phyloP scores from a whole-genome alignment of 2,888 invertebrate species.

The Sarcophaga subvicina region DNA sequence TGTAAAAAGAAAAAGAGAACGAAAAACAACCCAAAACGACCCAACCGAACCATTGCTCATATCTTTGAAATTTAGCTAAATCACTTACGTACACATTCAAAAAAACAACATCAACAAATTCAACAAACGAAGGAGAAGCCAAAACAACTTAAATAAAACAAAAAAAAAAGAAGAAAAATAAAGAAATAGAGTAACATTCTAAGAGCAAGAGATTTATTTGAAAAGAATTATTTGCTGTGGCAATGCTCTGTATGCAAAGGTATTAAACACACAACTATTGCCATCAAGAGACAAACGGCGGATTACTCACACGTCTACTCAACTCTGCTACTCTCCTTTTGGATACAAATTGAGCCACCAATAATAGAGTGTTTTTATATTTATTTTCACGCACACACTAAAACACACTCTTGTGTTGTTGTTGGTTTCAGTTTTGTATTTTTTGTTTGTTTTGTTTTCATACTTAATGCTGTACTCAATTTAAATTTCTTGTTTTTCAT shows the following conservation, averaged over 20 bases:
- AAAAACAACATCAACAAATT: slow-evolving; percentile 22
- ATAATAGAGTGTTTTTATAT: not conserved
- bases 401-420: slow-evolving; percentile 5
- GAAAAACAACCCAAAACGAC: slow-evolving; percentile 7
- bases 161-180: slow-evolving; percentile 16
- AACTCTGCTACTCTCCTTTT: not conserved
- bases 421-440: too few species aligned
- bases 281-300: too few species aligned
- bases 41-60: slow-evolving; percentile 48
- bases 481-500: slow-evolving; percentile 40
- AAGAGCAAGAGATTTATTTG: slow-evolving; percentile 43
- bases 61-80: slow-evolving; percentile 49
- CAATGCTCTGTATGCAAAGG: slow-evolving; percentile 19
- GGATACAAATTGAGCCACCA: not conserved
- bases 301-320: not conserved
- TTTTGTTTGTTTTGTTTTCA: too few species aligned
- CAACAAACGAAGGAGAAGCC: slow-evolving; percentile 14
- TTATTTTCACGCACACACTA: slow-evolving; percentile 6
- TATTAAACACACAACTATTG: slow-evolving; percentile 9
- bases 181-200: slow-evolving; percentile 10
- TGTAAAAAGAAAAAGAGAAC: slow-evolving; percentile 19
- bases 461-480: slow-evolving; percentile 21
- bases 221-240: slow-evolving; percentile 25
- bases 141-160: not conserved
- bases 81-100: not conserved